Evolutionary conservation across 2,888 invertebrate genomes (phyloP), one percentile per base, ranked within the genome.

Genomic region (Gandaritis pyraliata): DNA sequence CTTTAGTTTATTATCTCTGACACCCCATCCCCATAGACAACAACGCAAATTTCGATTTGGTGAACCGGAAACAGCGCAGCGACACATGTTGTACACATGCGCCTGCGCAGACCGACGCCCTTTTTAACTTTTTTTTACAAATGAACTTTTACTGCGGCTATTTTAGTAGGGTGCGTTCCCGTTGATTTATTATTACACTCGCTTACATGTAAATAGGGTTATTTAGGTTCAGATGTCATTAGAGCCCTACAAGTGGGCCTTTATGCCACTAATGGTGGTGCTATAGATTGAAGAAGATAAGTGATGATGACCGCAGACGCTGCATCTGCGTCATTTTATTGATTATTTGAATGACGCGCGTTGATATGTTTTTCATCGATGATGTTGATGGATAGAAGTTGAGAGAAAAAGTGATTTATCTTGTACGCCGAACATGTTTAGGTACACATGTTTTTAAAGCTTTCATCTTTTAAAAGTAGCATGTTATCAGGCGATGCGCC

Each of bases 11-110:
- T 77, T 78, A 75, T 78, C 72, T 70, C 69, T 72, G 72, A 75
- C 80, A 77, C 78, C 75, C 77, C 74, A 72, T 64, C 68, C 69
- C 73, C 65, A 62, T 72, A 80, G 77, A 85, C 85, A 85, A 86
- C 82, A 73, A 73, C 76, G 81, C 87, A 88, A 88, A 86, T 86
- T 81, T 79, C 75, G 74, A 77, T 79, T 78, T 75, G 33, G 48
- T 48, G 76, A 80, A 87, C 88, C 90, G 91, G 91, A 91, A 91
- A 88, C 82, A 73, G 69, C 57, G 68, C 70, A 72, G 72, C 86
- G 81, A 85, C 90, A 91, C 85, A 87, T 90, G 91, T 76, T 71
- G 78, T 64, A 77, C 90, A 91, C 88, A 89, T 90, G 91, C 86
- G 86, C 84, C 53, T 59, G 80, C 83, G 82, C 86, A 81, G 74